These are phyloP conservation scores for Ciona savignyi DNA, from an alignment of 23 tunicate genomes.

Conservation along the genomic window DNA sequence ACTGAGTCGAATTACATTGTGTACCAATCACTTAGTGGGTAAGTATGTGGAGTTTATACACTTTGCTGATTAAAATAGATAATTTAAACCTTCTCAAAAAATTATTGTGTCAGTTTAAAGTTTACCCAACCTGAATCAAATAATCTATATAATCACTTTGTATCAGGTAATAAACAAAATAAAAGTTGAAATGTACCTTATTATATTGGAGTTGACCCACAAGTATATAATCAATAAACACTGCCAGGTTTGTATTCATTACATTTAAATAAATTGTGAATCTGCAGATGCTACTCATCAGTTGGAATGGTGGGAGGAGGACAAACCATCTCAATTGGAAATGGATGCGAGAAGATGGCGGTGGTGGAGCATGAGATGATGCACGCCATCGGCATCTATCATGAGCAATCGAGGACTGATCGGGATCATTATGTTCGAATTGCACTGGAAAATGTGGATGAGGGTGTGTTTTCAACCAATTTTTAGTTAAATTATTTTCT, in stretches of 20 bases:
- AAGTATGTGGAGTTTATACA: too few relatives aligned
- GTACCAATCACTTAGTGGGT: constrained; percentile 54
- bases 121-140: too few relatives aligned
- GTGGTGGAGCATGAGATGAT: constrained; percentile 68
- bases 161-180: too few relatives aligned
- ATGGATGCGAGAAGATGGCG: constrained; percentile 78
- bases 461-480: constrained; percentile 33
- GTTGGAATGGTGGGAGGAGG: constrained; percentile 70
- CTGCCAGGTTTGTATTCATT: background rate
- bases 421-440: constrained; percentile 80
- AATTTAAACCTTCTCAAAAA: background rate
- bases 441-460: constrained; percentile 32
- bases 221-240: too few relatives aligned
- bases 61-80: too few relatives aligned
- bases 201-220: too few relatives aligned
- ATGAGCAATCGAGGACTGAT: constrained; percentile 90
- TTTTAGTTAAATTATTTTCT: too few relatives aligned
- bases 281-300: constrained; percentile 66
- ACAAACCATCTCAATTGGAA: constrained; percentile 82
- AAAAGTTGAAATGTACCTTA: too few relatives aligned
- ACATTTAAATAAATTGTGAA: background rate
- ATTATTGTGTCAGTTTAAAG: too few relatives aligned
- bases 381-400: constrained; percentile 94
- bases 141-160: too few relatives aligned
- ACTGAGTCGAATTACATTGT: constrained; percentile 45